Evolutionary conservation across 2,113 vertebrate genomes (phyloP).

Genomic region (Vulpes ferrilata): DNA sequence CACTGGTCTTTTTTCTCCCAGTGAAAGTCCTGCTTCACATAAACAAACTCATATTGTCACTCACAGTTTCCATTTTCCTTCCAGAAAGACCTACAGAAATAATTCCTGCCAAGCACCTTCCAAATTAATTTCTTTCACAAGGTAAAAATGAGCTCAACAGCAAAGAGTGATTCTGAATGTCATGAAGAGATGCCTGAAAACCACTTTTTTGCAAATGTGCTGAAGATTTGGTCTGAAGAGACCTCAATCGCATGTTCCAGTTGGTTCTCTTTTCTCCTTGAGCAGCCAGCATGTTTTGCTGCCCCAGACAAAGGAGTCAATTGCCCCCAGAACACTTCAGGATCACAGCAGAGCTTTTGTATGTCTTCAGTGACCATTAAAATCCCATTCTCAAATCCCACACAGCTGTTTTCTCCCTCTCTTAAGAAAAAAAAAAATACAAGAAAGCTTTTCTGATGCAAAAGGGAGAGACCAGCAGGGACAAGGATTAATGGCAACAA

Average conservation of each 20-base stretch:
- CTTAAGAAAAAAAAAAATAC: constrained; percentile 84
- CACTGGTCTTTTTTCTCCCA: neutral
- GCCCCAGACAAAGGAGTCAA: constrained; percentile 91
- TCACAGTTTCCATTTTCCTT: constrained; percentile 8
- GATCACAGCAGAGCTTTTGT: constrained; percentile 92
- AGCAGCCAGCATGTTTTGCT: constrained; percentile 89
- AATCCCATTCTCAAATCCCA: constrained; percentile 91
- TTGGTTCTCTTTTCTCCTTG: constrained; percentile 81
- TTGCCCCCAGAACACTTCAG: constrained; percentile 92
- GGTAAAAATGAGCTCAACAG: constrained; percentile 51
- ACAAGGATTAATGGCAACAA: constrained; percentile 96
- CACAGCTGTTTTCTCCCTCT: constrained; percentile 91
- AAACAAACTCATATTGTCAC: constrained; percentile 9
- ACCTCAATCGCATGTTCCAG: constrained; percentile 71
- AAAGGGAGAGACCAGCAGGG: constrained; percentile 84
- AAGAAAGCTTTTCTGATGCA: constrained; percentile 97
- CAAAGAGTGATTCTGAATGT: constrained; percentile 3
- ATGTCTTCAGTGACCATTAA: constrained; percentile 94
- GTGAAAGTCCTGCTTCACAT: constrained; percentile 57
- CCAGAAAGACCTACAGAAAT: constrained; percentile 43
- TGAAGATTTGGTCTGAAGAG: constrained; percentile 74
- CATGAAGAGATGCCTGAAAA: constrained; percentile 52
- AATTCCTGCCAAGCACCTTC: constrained; percentile 37
- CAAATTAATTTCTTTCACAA: constrained; percentile 67
- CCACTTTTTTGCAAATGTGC: constrained; percentile 53